Base-by-base conservation (phyloP, 2,888 invertebrate species). In the Coleophora flavipennella region DNA sequence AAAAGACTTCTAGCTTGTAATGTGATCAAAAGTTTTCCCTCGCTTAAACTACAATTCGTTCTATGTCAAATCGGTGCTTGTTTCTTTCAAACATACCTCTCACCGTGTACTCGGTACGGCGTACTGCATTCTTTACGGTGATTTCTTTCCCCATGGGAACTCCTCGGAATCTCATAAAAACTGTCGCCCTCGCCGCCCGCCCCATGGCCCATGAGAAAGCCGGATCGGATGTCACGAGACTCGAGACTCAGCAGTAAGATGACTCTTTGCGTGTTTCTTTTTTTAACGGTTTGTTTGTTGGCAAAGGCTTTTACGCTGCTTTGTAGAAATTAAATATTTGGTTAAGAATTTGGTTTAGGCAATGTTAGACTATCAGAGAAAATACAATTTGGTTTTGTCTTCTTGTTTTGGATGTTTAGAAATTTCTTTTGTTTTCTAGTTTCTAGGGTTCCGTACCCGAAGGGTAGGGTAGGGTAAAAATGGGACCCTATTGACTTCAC, bases 61-160 rank as follows among this genome's bases (percentile, higher is more conserved):
- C 36, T 27, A 25, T 20, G 6, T 31, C 39, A 41, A 38, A 37
- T 39, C 44, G 44, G 44, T 46, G 40, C 20, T 42, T 42, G 41
- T 49, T 46, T 49, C 43, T 44, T 44, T 44, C 46, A 44, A 46
- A 43, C 40, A 43, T 38, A 35, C 34, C 32, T 45, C 39, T 46
- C 38, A n/a, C n/a, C n/a, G n/a, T n/a, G n/a, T n/a, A n/a, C n/a
- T n/a, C n/a, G n/a, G n/a, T n/a, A n/a, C n/a, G 10, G 50, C 53
- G 49, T 51, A 59, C 62, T 53, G 57, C 59, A 67, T 64, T 62
- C 56, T 63, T 66, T 62, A 65, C 62, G 62, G 62, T 55, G 48
- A 57, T 61, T 57, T 56, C 56, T 48, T 43, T 42, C 45, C 63
- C 57, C 64, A 45, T 57, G 67, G 62, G 63, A 68, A 64, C 59